These are phyloP conservation scores for Danio jaintianensis DNA, from an alignment of 2,797 vertebrate species.

Conservation along the genomic window DNA sequence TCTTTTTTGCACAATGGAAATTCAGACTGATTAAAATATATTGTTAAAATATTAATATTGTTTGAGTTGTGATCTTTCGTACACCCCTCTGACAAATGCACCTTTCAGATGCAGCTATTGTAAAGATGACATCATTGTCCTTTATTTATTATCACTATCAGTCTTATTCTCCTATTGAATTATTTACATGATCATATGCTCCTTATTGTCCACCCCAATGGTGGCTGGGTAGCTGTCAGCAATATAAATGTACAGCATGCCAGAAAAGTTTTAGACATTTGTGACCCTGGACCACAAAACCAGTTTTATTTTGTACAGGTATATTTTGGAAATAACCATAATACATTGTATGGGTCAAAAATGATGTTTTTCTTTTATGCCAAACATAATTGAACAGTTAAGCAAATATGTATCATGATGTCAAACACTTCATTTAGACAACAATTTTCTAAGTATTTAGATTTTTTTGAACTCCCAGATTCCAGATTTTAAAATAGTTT, in stretches of 20 bases:
- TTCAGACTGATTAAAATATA: background rate
- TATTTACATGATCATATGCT: constrained; percentile 17
- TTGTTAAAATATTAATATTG: background rate
- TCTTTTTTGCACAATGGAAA: background rate
- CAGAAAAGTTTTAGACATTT: background rate
- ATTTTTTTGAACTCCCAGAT: too few relatives aligned
- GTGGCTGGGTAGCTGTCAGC: background rate
- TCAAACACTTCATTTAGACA: too few relatives aligned
- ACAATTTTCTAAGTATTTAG: too few relatives aligned
- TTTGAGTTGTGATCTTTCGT: background rate
- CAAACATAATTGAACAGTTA: too few relatives aligned
- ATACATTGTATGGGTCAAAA: too few relatives aligned
- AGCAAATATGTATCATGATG: too few relatives aligned
- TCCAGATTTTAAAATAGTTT: too few relatives aligned
- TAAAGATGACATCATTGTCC: constrained; percentile 28
- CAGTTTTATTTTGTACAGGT: too few relatives aligned
- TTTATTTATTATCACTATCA: constrained; percentile 2
- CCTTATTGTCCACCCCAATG: background rate
- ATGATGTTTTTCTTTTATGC: too few relatives aligned
- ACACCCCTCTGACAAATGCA: background rate
- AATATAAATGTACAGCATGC: background rate
- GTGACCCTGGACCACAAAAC: too few relatives aligned
- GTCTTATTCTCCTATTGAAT: constrained; percentile 25
- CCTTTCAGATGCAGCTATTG: background rate
- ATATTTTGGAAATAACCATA: too few relatives aligned